These are phyloP conservation scores for Mixornis gularis DNA, from an alignment of 2,113 vertebrate genomes.

Conservation along the genomic window DNA sequence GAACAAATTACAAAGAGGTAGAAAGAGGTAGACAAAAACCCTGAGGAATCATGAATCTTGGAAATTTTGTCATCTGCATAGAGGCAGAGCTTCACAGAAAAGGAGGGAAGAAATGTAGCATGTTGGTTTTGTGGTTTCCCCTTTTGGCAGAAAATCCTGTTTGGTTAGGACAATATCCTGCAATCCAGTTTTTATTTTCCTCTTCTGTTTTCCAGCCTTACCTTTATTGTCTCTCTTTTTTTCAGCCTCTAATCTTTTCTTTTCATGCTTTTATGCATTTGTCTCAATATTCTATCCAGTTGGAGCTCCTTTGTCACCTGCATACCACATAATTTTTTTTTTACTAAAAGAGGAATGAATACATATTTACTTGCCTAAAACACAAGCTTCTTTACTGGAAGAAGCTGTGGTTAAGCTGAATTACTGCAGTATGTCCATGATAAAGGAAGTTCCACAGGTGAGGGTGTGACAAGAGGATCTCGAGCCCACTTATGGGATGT, in stretches of 20 bases:
- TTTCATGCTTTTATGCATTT: neutral
- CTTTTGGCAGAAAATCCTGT: neutral
- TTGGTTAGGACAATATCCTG: neutral
- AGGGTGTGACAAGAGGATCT: neutral
- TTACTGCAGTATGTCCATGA: neutral
- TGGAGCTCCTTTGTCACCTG: neutral
- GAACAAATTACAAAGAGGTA: rapidly evolving
- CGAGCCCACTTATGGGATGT: neutral
- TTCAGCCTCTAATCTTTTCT: neutral
- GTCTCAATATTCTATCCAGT: neutral
- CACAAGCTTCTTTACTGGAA: neutral
- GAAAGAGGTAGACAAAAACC: neutral
- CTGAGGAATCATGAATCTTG: neutral
- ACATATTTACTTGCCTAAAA: neutral
- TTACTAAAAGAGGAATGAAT: neutral
- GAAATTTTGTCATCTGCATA: neutral
- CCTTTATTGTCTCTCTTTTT: neutral
- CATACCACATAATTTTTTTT: neutral
- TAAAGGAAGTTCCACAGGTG: neutral
- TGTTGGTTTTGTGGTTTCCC: neutral
- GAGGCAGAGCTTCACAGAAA: neutral
- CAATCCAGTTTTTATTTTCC: neutral
- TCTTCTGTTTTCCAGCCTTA: neutral
- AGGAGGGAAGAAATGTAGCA: rapidly evolving
- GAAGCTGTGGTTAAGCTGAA: neutral